Base-by-base conservation (phyloP, 2,888 invertebrate species). In the Scelioninae gen. 2 region DNA sequence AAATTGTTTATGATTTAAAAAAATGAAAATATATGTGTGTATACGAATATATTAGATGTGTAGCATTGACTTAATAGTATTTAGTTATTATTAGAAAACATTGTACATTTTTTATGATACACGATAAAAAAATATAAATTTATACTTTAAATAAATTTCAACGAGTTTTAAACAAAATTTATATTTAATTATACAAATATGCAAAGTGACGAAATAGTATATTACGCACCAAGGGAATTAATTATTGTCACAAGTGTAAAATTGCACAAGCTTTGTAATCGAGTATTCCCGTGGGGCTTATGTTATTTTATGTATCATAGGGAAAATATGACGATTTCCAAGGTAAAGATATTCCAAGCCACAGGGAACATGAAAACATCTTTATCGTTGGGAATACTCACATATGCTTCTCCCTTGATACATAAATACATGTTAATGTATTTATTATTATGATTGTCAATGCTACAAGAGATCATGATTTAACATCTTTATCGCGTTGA, bases 391-490 rank as follows among this genome's bases (percentile, higher is more conserved):
- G n/a, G n/a, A n/a, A n/a, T n/a, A n/a, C n/a, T n/a, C n/a, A n/a
- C n/a, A n/a, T n/a, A n/a, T n/a, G n/a, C n/a, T n/a, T n/a, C n/a
- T n/a, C n/a, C n/a, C n/a, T n/a, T n/a, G n/a, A n/a, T n/a, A n/a
- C n/a, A 57, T 11, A 58, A 45, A 52, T 19, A 4, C 28, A 45
- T 53, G 58, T 64, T 35, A 37, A n/a, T 64, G 71, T 64, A 64
- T 71, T 71, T 71, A 71, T 71, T 52, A 64, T 43, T 69, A n/a
- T n/a, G n/a, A n/a, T n/a, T n/a, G 31, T 39, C 48, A 31, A 31
- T 57, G 15, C 55, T 55, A 43, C 16, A 11, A 48, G 48, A 50
- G 50, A 57, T 15, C 52, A 52, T 55, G 33, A 31, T 67, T 67
- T 41, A 41, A 48, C 37, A 35, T 58, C 28, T 45, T 35, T 68